These are phyloP conservation scores for Tenebrio molitor DNA, from an alignment of 1,140 invertebrate genomes.

Conservation along the genomic window DNA sequence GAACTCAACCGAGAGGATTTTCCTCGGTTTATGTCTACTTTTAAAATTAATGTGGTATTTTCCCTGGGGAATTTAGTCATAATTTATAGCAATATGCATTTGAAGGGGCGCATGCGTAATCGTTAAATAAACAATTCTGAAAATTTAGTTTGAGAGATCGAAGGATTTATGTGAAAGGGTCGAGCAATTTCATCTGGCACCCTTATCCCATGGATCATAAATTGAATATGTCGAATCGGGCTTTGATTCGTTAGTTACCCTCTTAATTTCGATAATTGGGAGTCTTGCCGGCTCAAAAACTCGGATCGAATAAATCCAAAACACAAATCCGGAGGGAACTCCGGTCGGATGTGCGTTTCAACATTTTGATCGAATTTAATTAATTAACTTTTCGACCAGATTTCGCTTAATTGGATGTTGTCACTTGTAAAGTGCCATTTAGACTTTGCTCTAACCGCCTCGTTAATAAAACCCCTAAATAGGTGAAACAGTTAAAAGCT, in stretches of 20 bases:
- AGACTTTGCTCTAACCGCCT: not conserved
- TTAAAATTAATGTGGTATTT: conserved; percentile 37
- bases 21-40: conserved; percentile 34
- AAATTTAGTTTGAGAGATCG: conserved; percentile 43
- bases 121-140: conserved; percentile 45
- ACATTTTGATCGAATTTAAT: not conserved
- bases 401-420: conserved; percentile 1
- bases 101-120: conserved; percentile 38
- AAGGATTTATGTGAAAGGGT: conserved; percentile 41
- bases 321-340: too few species aligned
- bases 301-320: too few species aligned
- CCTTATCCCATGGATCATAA: conserved; percentile 39
- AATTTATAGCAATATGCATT: conserved; percentile 41
- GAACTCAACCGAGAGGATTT: conserved; percentile 14
- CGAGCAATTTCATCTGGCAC: conserved; percentile 40
- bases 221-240: conserved; percentile 28
- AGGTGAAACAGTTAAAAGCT: not conserved
- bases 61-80: conserved; percentile 28
- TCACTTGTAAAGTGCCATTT: not conserved
- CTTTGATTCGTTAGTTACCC: conserved; percentile 13
- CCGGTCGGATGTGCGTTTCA: too few species aligned
- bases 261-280: conserved; percentile 8
- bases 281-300: too few species aligned
- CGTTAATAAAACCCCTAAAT: not conserved
- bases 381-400: not conserved